Conservation (phyloP, 1,140 invertebrate genomes). For the Eriosoma lanigerum region DNA sequence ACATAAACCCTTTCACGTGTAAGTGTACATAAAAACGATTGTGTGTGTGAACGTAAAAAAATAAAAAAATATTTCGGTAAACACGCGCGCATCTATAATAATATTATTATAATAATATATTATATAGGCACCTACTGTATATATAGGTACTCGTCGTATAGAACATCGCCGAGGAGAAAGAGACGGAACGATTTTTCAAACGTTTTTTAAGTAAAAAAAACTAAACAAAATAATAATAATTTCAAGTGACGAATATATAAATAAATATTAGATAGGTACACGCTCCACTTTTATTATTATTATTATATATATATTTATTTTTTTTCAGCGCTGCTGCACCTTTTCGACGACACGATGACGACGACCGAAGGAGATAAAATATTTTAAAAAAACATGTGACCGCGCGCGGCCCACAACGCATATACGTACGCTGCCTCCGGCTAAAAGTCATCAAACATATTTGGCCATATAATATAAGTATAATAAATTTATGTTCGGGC, state of each 20-base stretch:
- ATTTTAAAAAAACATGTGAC: constrained; percentile 1
- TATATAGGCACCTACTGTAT: no score
- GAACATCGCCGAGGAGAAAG: no score
- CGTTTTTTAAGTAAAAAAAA: neutral
- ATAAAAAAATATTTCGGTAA: neutral
- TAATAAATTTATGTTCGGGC: neutral
- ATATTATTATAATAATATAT: no score
- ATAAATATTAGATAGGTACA: neutral
- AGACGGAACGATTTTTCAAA: no score
- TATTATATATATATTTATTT: no score
- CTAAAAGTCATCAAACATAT: constrained; percentile 8
- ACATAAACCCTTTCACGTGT: constrained; percentile 5
- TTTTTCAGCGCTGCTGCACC: neutral
- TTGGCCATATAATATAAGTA: neutral
- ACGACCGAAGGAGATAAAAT: neutral
- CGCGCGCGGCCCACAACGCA: no score
- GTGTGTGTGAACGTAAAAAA: neutral
- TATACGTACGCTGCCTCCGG: neutral
- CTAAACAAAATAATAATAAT: no score
- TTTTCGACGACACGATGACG: neutral
- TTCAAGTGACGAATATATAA: neutral
- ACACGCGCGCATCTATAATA: no score
- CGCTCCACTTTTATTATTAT: constrained; percentile 20
- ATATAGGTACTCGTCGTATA: no score
- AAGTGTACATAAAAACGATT: neutral